Conservation (phyloP, 2,113 vertebrate species). For the Triplophysa dalaica region DNA sequence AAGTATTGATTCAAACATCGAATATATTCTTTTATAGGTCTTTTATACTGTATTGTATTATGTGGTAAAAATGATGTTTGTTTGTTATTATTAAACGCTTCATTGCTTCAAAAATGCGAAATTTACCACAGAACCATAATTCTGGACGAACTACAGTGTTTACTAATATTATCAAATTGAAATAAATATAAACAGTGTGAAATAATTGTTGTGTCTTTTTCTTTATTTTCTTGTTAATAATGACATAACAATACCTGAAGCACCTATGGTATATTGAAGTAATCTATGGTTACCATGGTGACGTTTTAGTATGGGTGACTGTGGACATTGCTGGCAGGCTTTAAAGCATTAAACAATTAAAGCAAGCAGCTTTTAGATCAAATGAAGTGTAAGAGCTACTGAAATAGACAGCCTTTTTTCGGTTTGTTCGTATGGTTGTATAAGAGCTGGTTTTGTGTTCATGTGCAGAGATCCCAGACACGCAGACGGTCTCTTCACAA, state of each 20-base stretch:
- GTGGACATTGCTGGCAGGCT: background rate
- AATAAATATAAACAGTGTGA: background rate
- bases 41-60: too few species aligned
- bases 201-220: background rate
- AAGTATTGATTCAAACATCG: too few species aligned
- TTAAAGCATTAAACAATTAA: background rate
- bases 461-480: slow-evolving; percentile 83
- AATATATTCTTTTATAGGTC: too few species aligned
- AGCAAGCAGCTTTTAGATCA: background rate
- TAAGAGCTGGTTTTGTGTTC: background rate
- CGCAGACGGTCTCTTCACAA: slow-evolving; percentile 92
- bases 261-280: background rate
- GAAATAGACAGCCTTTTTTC: background rate
- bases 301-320: background rate
- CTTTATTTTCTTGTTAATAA: background rate
- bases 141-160: background rate
- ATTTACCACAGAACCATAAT: background rate
- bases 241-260: background rate
- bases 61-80: too few species aligned
- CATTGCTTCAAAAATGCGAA: background rate
- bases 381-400: background rate
- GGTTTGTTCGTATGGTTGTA: background rate
- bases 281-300: background rate
- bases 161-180: background rate
- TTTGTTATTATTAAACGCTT: background rate